Evolutionary conservation across 2,888 invertebrate genomes (phyloP).

Genomic region (Empis livida): DNA sequence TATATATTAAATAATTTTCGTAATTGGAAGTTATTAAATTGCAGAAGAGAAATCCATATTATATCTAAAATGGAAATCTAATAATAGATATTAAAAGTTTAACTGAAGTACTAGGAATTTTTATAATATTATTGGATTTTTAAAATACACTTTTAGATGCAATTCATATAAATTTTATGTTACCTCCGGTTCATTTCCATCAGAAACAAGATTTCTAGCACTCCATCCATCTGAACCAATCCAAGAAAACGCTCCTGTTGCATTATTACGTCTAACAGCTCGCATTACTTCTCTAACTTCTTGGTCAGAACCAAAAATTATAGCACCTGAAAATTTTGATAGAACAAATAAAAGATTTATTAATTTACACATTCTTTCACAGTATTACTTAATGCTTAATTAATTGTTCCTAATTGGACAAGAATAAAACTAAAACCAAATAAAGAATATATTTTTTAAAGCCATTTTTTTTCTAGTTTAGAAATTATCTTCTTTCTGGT

Average conservation of each 20-base stretch:
- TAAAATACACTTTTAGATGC: too few relatives aligned
- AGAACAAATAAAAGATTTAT: too few relatives aligned
- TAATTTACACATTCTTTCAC: too few relatives aligned
- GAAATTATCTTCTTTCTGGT: too few relatives aligned
- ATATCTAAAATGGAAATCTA: background rate
- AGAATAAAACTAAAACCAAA: too few relatives aligned
- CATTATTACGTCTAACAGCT: slow-evolving; percentile 75
- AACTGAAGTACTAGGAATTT: too few relatives aligned
- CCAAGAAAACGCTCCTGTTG: slow-evolving; percentile 86
- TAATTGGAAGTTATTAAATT: background rate
- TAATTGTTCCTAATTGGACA: too few relatives aligned
- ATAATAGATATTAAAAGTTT: too few relatives aligned
- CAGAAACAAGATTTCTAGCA: slow-evolving; percentile 70
- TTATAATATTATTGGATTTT: too few relatives aligned
- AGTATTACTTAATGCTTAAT: too few relatives aligned
- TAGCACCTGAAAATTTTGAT: slow-evolving; percentile 54
- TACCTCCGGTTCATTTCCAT: slow-evolving; percentile 74
- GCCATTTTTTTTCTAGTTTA: too few relatives aligned
- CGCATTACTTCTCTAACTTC: slow-evolving; percentile 94
- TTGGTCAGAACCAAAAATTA: slow-evolving; percentile 92
- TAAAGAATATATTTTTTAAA: too few relatives aligned
- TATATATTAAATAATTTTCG: background rate
- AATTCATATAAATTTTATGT: slow-evolving; percentile 2
- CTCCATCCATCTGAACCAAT: slow-evolving; percentile 97
- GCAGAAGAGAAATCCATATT: background rate